A percentile compares a stretch with the other conserved stretches of the same genome.
Evolutionary conservation across 2,797 vertebrate species (phyloP).

Genomic region (Channallabes apus): DNA sequence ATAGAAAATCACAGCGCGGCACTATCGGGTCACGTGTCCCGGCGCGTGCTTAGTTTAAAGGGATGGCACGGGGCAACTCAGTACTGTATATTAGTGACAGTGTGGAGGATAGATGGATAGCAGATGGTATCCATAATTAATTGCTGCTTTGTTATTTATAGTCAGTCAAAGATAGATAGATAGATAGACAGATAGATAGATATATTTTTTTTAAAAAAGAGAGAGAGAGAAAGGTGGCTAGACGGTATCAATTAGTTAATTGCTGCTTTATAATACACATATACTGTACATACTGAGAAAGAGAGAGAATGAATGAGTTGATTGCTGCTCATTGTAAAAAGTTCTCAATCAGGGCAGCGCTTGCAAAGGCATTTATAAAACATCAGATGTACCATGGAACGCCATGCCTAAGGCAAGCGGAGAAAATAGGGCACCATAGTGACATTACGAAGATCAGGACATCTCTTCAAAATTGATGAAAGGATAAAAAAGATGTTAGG

Average conservation of each 20-base stretch:
- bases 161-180: neutral
- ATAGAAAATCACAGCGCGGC: slow-evolving; percentile 87
- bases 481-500: neutral
- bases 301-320: too few relatives aligned
- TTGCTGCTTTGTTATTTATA: too few relatives aligned
- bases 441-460: neutral
- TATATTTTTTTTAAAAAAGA: neutral
- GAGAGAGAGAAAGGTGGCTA: neutral
- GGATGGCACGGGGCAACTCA: neutral
- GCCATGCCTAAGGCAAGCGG: neutral
- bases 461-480: neutral
- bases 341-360: neutral
- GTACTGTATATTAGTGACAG: too few relatives aligned
- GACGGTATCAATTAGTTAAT: too few relatives aligned
- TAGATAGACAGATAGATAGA: neutral
- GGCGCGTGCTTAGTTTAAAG: slow-evolving; percentile 8
- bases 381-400: neutral
- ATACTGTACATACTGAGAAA: neutral
- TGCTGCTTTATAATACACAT: neutral
- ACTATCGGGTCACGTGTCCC: slow-evolving; percentile 60
- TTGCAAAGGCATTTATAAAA: neutral
- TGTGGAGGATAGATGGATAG: neutral
- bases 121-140: neutral
- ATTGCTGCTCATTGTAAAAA: neutral
- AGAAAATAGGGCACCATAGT: neutral